Conservation (phyloP, 2,888 invertebrate species). For the Lycophotia porphyrea region DNA sequence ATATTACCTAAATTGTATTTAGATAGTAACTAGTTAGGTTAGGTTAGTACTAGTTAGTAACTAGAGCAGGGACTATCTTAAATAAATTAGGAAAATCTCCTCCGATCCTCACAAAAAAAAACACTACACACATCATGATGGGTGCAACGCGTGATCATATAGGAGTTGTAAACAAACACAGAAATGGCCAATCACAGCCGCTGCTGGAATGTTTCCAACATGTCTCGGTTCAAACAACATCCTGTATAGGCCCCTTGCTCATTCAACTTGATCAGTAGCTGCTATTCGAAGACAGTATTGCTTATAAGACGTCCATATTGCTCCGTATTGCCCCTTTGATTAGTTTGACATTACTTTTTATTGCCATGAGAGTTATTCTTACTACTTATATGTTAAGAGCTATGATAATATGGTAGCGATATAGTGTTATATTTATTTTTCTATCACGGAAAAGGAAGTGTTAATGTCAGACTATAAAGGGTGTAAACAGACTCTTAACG, state of each 20-base stretch:
- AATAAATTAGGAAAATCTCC: no score
- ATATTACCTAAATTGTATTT: not conserved
- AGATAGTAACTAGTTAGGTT: no score
- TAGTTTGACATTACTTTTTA: constrained; percentile 59
- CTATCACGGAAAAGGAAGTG: not conserved
- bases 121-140: not conserved
- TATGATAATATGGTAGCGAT: constrained; percentile 5
- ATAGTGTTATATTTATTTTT: constrained; percentile 9
- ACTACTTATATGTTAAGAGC: constrained; percentile 25
- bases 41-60: no score
- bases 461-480: not conserved
- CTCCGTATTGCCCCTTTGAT: constrained; percentile 42
- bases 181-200: constrained; percentile 17
- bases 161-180: constrained; percentile 5
- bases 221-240: constrained; percentile 21
- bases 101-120: not conserved
- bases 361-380: constrained; percentile 25
- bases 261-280: constrained; percentile 27
- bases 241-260: constrained; percentile 14
- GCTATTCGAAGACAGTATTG: constrained; percentile 44
- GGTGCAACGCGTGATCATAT: not conserved
- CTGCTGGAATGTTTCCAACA: constrained; percentile 46
- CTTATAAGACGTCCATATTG: constrained; percentile 33
- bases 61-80: no score
- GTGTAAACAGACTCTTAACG: no score